These are phyloP conservation scores for Loxodonta africana DNA, from an alignment of 2,113 vertebrate species.

Conservation along the genomic window DNA sequence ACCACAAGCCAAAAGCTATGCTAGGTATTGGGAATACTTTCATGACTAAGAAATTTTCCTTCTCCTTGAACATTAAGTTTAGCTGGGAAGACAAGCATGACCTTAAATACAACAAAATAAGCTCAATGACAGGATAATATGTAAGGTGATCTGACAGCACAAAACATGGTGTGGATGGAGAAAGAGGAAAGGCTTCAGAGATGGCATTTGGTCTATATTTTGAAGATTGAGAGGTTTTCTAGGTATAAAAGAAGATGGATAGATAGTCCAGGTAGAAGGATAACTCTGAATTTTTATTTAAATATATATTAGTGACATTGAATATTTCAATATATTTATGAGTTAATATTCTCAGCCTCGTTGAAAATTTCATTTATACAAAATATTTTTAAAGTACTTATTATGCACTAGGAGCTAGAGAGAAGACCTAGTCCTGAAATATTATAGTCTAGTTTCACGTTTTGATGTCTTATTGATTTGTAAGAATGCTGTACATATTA, in stretches of 20 bases:
- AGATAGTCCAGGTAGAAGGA: not conserved
- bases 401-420: not conserved
- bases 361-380: not conserved
- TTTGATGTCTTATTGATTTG: not conserved
- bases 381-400: not conserved
- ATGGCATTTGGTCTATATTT: not conserved
- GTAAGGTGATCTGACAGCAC: not conserved
- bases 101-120: conserved; percentile 13
- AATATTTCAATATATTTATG: not conserved
- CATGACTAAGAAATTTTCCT: not conserved
- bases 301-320: not conserved
- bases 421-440: not conserved
- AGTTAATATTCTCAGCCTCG: not conserved
- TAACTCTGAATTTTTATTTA: not conserved
- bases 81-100: not conserved
- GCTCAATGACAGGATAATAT: conserved; percentile 13
- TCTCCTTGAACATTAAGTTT: conserved; percentile 18
- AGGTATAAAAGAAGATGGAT: not conserved
- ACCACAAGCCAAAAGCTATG: not conserved
- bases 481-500: not conserved
- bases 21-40: not conserved
- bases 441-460: not conserved
- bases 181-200: not conserved
- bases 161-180: not conserved
- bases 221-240: not conserved